phyloP scores from a whole-genome alignment of 2,113 vertebrate species.

The Panthera tigris region DNA sequence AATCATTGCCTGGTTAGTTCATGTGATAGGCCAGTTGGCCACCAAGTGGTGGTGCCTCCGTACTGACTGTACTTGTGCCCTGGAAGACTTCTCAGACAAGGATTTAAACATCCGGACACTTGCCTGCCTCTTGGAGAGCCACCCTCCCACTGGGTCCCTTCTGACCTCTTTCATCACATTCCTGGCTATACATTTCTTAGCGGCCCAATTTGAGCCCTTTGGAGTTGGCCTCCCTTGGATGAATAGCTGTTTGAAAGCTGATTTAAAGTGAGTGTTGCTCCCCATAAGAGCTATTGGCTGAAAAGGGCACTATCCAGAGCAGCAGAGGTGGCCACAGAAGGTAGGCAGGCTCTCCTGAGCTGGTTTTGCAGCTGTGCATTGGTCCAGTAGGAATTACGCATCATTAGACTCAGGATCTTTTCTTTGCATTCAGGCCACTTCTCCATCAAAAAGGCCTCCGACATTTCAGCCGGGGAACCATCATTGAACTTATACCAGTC shows the following conservation, averaged over 20 bases:
- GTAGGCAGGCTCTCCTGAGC: slow-evolving; percentile 35
- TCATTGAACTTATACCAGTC: neutral
- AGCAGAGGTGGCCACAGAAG: neutral
- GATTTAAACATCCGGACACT: neutral
- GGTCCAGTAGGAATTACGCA: slow-evolving; percentile 30
- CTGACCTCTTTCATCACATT: neutral
- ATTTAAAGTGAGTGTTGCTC: slow-evolving; percentile 69
- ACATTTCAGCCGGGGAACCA: slow-evolving; percentile 23
- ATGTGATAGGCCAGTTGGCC: neutral
- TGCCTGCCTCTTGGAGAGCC: neutral
- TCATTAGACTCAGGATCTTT: slow-evolving; percentile 13
- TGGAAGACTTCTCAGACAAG: neutral
- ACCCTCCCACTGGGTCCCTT: neutral
- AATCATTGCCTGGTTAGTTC: neutral
- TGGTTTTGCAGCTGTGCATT: neutral
- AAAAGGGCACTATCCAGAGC: neutral
- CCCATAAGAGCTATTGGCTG: slow-evolving; percentile 31
- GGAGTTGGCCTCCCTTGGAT: slow-evolving; percentile 34
- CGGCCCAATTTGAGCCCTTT: slow-evolving; percentile 1
- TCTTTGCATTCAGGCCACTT: slow-evolving; percentile 8
- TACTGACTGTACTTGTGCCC: neutral
- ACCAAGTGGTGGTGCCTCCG: neutral
- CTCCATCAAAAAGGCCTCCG: neutral
- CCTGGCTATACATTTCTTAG: neutral
- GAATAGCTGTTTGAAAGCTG: slow-evolving; percentile 57